A percentile compares a stretch with the other conserved stretches of the same genome.
Conservation (phyloP, 2,113 vertebrate genomes). For the Bos javanicus region DNA sequence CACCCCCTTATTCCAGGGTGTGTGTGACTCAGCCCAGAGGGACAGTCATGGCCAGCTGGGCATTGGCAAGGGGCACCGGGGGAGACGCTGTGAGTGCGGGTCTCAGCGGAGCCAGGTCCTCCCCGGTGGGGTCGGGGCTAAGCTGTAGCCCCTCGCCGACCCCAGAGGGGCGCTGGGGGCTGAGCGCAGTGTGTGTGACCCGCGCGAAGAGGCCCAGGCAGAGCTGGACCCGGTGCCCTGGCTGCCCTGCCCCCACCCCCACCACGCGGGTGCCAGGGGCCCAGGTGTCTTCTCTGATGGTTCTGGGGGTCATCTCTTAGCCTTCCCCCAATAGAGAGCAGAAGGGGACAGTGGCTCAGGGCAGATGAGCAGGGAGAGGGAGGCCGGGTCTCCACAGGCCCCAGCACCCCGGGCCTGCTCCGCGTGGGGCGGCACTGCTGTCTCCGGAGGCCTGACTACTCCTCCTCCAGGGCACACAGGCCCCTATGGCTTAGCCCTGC, state of each 20-base stretch:
- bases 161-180: rapidly evolving
- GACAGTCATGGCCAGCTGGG: neutral
- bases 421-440: rapidly evolving
- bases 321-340: too few relatives aligned
- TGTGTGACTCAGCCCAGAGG: neutral
- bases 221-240: neutral
- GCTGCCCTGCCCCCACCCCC: rapidly evolving
- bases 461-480: neutral
- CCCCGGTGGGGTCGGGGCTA: too few relatives aligned
- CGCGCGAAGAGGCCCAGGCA: neutral
- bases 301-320: neutral
- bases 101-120: neutral
- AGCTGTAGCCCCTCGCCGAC: neutral
- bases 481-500: neutral
- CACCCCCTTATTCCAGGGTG: neutral
- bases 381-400: neutral
- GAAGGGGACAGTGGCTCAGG: too few relatives aligned
- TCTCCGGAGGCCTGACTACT: rapidly evolving
- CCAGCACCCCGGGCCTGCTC: neutral
- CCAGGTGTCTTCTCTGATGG: neutral
- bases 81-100: neutral
- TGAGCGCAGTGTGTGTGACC: rapidly evolving
- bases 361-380: neutral
- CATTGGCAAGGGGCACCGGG: rapidly evolving
- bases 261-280: rapidly evolving